phyloP scores from a whole-genome alignment of 2,797 vertebrate species.

The Notolabrus celidotus region DNA sequence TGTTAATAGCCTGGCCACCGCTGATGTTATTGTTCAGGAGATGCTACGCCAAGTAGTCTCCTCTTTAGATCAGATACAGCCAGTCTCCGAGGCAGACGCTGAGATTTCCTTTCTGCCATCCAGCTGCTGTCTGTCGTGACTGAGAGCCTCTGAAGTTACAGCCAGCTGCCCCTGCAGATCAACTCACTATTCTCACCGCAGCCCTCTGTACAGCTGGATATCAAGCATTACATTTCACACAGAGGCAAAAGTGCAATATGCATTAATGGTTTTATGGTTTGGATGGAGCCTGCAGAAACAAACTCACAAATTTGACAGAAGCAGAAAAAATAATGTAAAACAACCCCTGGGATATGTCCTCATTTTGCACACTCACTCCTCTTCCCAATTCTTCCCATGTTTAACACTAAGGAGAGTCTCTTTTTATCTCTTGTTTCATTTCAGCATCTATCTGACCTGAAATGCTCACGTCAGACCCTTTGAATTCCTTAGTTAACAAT shows the following conservation, averaged over 20 bases:
- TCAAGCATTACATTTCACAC: constrained; percentile 27
- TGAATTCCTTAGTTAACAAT: constrained; percentile 74
- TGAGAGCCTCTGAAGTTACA: constrained; percentile 62
- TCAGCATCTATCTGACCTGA: constrained; percentile 55
- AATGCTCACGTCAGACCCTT: constrained; percentile 40
- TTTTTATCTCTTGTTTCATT: constrained; percentile 56
- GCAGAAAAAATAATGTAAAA: background rate
- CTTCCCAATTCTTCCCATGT: constrained; percentile 6
- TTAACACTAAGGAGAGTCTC: constrained; percentile 35
- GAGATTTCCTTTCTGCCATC: constrained; percentile 69
- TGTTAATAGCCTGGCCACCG: constrained; percentile 71
- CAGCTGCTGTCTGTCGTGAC: constrained; percentile 75
- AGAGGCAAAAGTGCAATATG: constrained; percentile 18
- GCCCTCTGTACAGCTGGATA: constrained; percentile 9
- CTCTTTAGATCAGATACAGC: constrained; percentile 63
- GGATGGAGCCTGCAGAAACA: background rate
- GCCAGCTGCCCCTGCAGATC: constrained; percentile 66
- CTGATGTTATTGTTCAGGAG: constrained; percentile 70
- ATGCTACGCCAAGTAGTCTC: constrained; percentile 44
- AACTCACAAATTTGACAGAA: background rate
- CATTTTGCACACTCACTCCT: constrained; percentile 8
- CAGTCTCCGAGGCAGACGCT: constrained; percentile 59
- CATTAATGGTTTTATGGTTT: background rate
- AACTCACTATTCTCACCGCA: constrained; percentile 27
- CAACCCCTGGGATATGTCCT: background rate